These are phyloP conservation scores for Lamprologus speciosus DNA, from an alignment of 2,113 vertebrate genomes.

Conservation along the genomic window DNA sequence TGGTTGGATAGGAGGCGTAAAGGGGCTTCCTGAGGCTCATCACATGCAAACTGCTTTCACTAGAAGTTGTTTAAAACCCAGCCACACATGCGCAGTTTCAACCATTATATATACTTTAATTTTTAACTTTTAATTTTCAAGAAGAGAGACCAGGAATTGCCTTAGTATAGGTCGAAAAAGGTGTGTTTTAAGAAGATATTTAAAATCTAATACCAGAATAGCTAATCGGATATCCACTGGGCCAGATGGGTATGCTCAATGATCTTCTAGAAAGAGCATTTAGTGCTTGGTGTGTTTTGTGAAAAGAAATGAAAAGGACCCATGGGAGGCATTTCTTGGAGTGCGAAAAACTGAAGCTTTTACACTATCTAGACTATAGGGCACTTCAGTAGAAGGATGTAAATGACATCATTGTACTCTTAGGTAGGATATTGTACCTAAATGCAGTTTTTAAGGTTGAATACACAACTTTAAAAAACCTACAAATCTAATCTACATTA, in stretches of 20 bases:
- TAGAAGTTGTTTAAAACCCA: background rate
- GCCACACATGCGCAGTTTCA: background rate
- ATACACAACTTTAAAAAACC: conserved; percentile 26
- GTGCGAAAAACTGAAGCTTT: background rate
- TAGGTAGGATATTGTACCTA: background rate
- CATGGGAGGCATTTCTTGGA: background rate
- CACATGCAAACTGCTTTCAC: background rate
- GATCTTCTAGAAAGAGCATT: background rate
- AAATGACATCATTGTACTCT: conserved; percentile 9
- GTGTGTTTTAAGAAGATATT: background rate
- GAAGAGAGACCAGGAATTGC: background rate
- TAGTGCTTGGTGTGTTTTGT: background rate
- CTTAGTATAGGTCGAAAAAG: background rate
- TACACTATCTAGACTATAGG: background rate
- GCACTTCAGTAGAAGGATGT: background rate
- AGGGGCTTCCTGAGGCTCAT: conserved; percentile 1
- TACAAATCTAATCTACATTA: background rate
- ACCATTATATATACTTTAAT: background rate
- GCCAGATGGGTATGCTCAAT: background rate
- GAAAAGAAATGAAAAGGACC: background rate
- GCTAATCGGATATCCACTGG: background rate
- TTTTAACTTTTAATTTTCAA: background rate
- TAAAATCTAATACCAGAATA: background rate
- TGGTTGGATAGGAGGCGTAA: background rate
- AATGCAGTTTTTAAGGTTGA: background rate